Evolutionary conservation across 2,888 invertebrate species (phyloP).

Genomic region (Brachyptera risi): DNA sequence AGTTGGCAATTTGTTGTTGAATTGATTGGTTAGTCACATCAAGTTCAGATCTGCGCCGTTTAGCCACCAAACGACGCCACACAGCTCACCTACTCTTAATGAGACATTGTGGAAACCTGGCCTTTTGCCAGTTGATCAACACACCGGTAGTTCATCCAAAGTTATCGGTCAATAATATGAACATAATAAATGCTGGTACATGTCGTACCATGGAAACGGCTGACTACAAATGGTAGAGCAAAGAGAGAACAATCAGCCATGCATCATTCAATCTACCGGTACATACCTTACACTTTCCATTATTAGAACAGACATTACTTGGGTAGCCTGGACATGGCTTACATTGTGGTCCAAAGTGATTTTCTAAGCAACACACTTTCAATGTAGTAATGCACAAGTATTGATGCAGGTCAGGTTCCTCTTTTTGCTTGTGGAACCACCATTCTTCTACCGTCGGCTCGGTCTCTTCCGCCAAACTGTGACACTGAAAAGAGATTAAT

Average conservation of each 20-base stretch:
- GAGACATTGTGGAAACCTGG: too few relatives aligned
- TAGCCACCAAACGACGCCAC: too few relatives aligned
- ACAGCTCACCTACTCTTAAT: too few relatives aligned
- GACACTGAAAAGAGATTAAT: slow-evolving; percentile 60
- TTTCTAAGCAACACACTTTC: slow-evolving; percentile 77
- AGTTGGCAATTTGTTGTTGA: too few relatives aligned
- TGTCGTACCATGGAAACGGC: too few relatives aligned
- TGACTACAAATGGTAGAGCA: not conserved
- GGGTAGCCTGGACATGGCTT: slow-evolving; percentile 71
- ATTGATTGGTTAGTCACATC: too few relatives aligned
- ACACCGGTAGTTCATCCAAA: too few relatives aligned
- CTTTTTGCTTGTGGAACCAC: slow-evolving; percentile 71
- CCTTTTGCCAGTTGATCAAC: too few relatives aligned
- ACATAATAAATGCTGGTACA: too few relatives aligned
- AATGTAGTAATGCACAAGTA: slow-evolving; percentile 77
- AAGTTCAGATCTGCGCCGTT: too few relatives aligned
- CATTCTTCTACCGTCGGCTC: slow-evolving; percentile 81
- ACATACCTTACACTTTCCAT: slow-evolving; percentile 68
- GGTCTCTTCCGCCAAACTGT: slow-evolving; percentile 75
- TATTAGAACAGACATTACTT: slow-evolving; percentile 70
- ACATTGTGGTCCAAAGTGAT: slow-evolving; percentile 81
- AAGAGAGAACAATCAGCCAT: not conserved
- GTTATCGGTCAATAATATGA: too few relatives aligned
- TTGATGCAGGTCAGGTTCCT: slow-evolving; percentile 57
- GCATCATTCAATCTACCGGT: too few relatives aligned